Evolutionary conservation across 2,888 invertebrate genomes (phyloP).

Genomic region (Timema cristinae): DNA sequence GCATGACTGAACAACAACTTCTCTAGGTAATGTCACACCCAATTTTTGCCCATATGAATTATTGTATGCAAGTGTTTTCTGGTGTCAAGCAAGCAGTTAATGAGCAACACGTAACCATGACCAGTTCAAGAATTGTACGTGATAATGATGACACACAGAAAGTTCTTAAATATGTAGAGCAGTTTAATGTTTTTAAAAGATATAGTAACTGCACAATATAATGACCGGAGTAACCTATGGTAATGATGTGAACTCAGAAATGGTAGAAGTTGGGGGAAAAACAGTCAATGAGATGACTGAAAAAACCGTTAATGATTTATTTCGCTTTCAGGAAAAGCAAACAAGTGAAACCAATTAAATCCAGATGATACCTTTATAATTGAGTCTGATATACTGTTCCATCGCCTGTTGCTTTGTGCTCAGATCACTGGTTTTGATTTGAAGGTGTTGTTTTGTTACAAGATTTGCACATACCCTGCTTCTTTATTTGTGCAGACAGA

Average conservation of each 20-base stretch:
- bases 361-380: neutral
- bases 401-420: neutral
- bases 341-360: slow-evolving; percentile 4
- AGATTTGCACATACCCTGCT: slow-evolving; percentile 1
- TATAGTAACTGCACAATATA: neutral
- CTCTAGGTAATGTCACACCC: slow-evolving; percentile 7
- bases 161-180: neutral
- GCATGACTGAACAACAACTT: slow-evolving; percentile 13
- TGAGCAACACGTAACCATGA: slow-evolving; percentile 4
- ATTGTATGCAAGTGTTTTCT: slow-evolving; percentile 14
- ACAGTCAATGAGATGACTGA: slow-evolving; percentile 1
- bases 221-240: slow-evolving; percentile 4
- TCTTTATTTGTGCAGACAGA: slow-evolving; percentile 7
- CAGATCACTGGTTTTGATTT: neutral
- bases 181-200: neutral
- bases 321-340: slow-evolving; percentile 3
- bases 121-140: neutral
- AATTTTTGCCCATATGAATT: slow-evolving; percentile 12
- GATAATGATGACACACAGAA: slow-evolving; percentile 13
- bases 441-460: slow-evolving; percentile 3
- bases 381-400: neutral
- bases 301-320: neutral
- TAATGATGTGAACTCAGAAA: slow-evolving; percentile 3
- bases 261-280: neutral
- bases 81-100: slow-evolving; percentile 9